Conservation (phyloP, 2,888 invertebrate genomes). For the Drosophila siamana region DNA sequence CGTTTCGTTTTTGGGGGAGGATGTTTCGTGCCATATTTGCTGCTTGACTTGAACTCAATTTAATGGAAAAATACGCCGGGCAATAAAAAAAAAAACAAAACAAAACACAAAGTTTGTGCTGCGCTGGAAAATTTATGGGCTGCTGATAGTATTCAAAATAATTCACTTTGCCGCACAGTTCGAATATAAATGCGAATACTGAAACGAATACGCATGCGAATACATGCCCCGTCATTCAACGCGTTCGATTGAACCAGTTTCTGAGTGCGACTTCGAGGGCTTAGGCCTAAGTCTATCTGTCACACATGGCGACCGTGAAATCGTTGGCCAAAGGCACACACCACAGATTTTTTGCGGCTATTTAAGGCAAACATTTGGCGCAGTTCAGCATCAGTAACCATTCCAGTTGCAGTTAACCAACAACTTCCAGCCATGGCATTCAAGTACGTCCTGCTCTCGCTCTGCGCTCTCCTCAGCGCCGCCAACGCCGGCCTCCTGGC, state of each 20-base stretch:
- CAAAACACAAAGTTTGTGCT: constrained; percentile 71
- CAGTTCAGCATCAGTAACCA: constrained; percentile 64
- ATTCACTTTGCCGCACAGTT: constrained; percentile 53
- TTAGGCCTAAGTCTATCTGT: constrained; percentile 73
- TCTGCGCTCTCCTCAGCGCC: constrained; percentile 87
- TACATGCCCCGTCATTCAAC: constrained; percentile 22
- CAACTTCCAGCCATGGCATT: constrained; percentile 76
- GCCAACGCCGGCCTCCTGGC: constrained; percentile 87
- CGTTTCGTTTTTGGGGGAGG: constrained; percentile 3
- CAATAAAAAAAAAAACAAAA: constrained; percentile 65
- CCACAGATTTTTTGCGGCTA: constrained; percentile 50
- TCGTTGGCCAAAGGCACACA: constrained; percentile 42
- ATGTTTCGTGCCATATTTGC: constrained; percentile 75
- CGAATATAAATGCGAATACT: constrained; percentile 10
- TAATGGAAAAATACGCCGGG: constrained; percentile 83
- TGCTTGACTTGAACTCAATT: constrained; percentile 84
- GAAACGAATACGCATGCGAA: not conserved
- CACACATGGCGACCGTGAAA: constrained; percentile 70
- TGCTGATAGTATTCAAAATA: constrained; percentile 77
- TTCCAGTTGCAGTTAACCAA: constrained; percentile 47
- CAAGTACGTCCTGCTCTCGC: constrained; percentile 86
- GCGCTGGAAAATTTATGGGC: constrained; percentile 70
- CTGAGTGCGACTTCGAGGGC: constrained; percentile 26
- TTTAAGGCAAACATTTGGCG: constrained; percentile 51
- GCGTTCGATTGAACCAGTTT: constrained; percentile 66